Evolutionary conservation across 2,797 vertebrate species (phyloP), one percentile per base, ranked within the genome.

Genomic region (Mus spretus): DNA sequence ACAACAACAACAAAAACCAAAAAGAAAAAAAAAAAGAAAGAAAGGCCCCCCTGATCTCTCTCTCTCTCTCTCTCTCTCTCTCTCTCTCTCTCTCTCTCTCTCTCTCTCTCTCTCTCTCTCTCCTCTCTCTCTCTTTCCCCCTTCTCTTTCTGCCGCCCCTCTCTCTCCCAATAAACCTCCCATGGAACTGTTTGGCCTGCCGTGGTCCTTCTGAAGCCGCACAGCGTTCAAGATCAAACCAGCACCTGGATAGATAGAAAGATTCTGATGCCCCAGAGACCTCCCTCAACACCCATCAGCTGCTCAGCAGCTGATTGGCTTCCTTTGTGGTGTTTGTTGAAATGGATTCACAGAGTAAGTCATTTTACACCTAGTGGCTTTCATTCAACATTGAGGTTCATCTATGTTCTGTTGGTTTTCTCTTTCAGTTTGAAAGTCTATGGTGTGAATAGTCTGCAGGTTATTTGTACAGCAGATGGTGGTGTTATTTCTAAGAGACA

Each of bases 331-430:
- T 84, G 63, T 96, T 93, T n/a, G 40, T 95, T 91, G 92, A 40
- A 47, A 3, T 67, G 57, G 37, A 87, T n/a, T 88, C 53, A 63
- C 26, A 24, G 0, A 26, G 17, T 94, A 74, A 47, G 10, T 77
- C 57, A n/a, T 70, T 57, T 78, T 40, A 14, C n/a, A 55, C 44
- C 44, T 65, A 77, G 63, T n/a, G 20, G 28, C 40, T 80, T 91
- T 78, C 40, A 50, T 72, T 94, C 40, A 95, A 89, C 50, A 37
- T 89, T 92, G 79, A 96, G 63, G 95, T 72, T 75, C 77, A 89
- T 78, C 55, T 65, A 59, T 59, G 37, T 63, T 72, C 83, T 67
- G 22, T n/a, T 6, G 6, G 6, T 50, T 50, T 89, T 94, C 87
- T 90, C 92, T 95, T 91, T 89, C 57, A 83, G 40, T 61, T 40